phyloP scores from a whole-genome alignment of 92 coral and sea anemone species.

The Porites evermanni region DNA sequence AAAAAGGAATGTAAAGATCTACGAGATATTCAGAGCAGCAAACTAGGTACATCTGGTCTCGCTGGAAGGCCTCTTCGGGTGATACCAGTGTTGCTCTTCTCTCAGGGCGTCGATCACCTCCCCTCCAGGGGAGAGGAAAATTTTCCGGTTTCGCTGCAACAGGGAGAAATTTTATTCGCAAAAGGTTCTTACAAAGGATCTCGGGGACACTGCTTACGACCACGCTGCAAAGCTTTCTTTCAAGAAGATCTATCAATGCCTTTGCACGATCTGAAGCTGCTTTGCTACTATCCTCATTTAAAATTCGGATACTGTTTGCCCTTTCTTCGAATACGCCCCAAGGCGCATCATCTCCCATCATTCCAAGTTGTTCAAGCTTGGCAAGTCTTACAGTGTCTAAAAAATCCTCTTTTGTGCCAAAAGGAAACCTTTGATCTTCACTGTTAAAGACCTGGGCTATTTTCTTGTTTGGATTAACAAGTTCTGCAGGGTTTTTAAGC shows the following conservation, averaged over 20 bases:
- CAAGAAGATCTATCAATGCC: conserved; percentile 1
- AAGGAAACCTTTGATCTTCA: conserved; percentile 81
- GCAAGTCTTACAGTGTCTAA: conserved; percentile 29
- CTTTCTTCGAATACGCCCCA: conserved; percentile 80
- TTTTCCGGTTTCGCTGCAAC: conserved; percentile 57
- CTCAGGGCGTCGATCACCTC: conserved; percentile 7
- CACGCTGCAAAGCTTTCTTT: not conserved
- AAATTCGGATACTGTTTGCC: conserved; percentile 59
- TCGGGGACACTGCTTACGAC: not conserved
- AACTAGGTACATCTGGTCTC: conserved; percentile 55
- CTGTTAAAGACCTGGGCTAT: conserved; percentile 59
- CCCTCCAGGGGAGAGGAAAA: conserved; percentile 78
- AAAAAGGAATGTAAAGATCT: not conserved
- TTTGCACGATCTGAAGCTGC: conserved; percentile 13
- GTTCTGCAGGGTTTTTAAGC: conserved; percentile 63
- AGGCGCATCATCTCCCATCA: conserved; percentile 70
- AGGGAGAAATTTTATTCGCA: conserved; percentile 58
- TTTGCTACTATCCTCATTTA: not conserved
- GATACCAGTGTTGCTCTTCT: conserved; percentile 35
- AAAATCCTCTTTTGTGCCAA: conserved; percentile 41
- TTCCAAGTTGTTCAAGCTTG: conserved; percentile 75
- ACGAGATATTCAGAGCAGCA: conserved; percentile 68
- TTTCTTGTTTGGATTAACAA: conserved; percentile 63
- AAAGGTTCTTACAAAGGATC: not conserved
- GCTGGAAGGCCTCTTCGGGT: conserved; percentile 65